These are phyloP conservation scores for Enoplosus armatus DNA, from an alignment of 2,797 vertebrate genomes.

Conservation along the genomic window DNA sequence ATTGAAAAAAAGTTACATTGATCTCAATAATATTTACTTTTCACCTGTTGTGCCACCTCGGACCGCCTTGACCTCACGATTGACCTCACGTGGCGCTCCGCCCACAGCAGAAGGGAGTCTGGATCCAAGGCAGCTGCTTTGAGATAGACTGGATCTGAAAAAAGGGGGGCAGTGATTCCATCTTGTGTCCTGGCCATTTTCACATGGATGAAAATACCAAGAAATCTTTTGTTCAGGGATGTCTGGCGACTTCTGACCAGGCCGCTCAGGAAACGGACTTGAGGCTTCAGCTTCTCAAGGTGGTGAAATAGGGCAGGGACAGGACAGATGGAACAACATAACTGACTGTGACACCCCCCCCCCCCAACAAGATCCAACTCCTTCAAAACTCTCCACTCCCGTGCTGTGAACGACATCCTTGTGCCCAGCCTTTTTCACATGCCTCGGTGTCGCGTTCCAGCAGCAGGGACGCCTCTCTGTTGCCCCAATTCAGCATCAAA, in stretches of 20 bases:
- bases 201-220: slow-evolving; percentile 61
- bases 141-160: slow-evolving; percentile 59
- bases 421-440: too few relatives aligned
- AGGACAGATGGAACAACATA: too few relatives aligned
- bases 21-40: slow-evolving; percentile 24
- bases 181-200: slow-evolving; percentile 41
- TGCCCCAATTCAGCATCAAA: too few relatives aligned
- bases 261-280: too few relatives aligned
- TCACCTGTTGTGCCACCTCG: slow-evolving; percentile 26
- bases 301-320: too few relatives aligned
- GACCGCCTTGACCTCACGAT: slow-evolving; percentile 2
- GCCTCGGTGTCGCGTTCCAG: too few relatives aligned
- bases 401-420: too few relatives aligned
- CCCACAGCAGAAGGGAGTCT: slow-evolving; percentile 46
- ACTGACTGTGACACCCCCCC: too few relatives aligned
- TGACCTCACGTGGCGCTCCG: slow-evolving; percentile 49
- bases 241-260: slow-evolving; percentile 30
- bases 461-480: too few relatives aligned
- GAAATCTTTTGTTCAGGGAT: slow-evolving; percentile 59
- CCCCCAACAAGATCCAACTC: too few relatives aligned
- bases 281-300: too few relatives aligned
- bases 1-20: not conserved
- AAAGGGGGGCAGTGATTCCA: slow-evolving; percentile 41
- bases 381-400: too few relatives aligned
- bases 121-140: slow-evolving; percentile 65